A percentile compares a stretch with the other conserved stretches of the same genome.
Conservation (phyloP, 1,140 invertebrate species). For the Monomorium pharaonis region DNA sequence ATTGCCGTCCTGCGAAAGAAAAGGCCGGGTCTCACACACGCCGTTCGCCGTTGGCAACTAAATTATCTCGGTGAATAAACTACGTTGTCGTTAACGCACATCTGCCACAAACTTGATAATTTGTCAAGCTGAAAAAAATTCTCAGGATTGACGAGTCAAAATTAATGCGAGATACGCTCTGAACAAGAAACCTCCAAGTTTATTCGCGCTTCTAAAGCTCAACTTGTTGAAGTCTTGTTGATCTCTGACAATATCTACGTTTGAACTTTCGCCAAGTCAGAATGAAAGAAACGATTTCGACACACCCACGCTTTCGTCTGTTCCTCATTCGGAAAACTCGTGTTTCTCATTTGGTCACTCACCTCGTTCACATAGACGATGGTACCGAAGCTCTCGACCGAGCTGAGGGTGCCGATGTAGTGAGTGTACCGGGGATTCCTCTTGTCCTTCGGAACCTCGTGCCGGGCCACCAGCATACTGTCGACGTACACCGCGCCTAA, state of each 20-base stretch:
- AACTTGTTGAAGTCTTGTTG: neutral
- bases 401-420: conserved; percentile 89
- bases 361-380: conserved; percentile 88
- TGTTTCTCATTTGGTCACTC: conserved; percentile 48
- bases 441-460: conserved; percentile 76
- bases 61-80: neutral
- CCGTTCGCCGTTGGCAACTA: neutral
- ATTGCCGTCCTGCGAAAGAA: conserved; percentile 84
- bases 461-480: conserved; percentile 85
- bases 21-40: neutral
- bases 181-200: neutral
- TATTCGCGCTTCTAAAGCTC: neutral
- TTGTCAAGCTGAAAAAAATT: neutral
- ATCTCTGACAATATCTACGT: neutral
- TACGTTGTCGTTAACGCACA: neutral
- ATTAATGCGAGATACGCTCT: neutral
- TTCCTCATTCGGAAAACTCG: neutral
- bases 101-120: neutral
- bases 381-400: conserved; percentile 87
- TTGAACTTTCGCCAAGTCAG: neutral
- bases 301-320: too few relatives aligned
- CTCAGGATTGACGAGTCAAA: neutral
- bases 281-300: neutral
- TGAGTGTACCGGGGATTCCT: conserved; percentile 83
- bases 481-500: conserved; percentile 88